Evolutionary conservation across 1,140 invertebrate genomes (phyloP), one percentile per base, ranked within the genome.

Genomic region (Chymomyza costata): DNA sequence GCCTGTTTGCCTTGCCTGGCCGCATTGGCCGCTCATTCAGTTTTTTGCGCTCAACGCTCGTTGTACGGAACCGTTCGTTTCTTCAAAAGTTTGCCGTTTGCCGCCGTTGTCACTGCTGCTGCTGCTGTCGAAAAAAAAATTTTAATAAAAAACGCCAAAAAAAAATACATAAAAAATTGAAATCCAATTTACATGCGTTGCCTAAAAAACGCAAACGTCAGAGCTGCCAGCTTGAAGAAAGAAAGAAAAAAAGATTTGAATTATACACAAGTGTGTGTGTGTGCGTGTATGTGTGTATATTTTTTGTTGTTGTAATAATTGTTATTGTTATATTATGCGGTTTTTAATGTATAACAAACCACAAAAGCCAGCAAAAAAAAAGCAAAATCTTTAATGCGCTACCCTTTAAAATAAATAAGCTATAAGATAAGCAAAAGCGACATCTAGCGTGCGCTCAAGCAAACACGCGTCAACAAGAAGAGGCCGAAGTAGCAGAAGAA

Each of bases 31-130:
- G 66, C 73, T 78, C 71, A 78, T 78, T 78, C 71, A 78, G 71
- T 78, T 78, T 78, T 76, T 78, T 78, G 71, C 71, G 71, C 71
- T 78, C 71, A 78, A 76, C 71, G 73, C 71, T 78, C 63, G 71
- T 78, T 78, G 71, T 80, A 78, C 71, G 71, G 66, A 71, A 78
- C 71, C 71, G 71, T n/a, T n/a, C n/a, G n/a, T n/a, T n/a, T n/a
- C n/a, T n/a, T n/a, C n/a, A 73, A 71, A 71, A 69, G 67, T 50
- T 58, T 61, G 60, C 52, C 47, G 48, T 61, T n/a, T 66, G 67
- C 73, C 65, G 69, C 70, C 59, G 35, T 46, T 46, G 25, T 49
- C 40, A 30, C 32, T 40, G n/a, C n/a, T n/a, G n/a, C n/a, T n/a
- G n/a, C n/a, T n/a, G n/a, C n/a, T 52, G 30, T 62, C 66, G 52